phyloP scores from a whole-genome alignment of 2,113 vertebrate genomes.

The Peucedramus taeniatus region DNA sequence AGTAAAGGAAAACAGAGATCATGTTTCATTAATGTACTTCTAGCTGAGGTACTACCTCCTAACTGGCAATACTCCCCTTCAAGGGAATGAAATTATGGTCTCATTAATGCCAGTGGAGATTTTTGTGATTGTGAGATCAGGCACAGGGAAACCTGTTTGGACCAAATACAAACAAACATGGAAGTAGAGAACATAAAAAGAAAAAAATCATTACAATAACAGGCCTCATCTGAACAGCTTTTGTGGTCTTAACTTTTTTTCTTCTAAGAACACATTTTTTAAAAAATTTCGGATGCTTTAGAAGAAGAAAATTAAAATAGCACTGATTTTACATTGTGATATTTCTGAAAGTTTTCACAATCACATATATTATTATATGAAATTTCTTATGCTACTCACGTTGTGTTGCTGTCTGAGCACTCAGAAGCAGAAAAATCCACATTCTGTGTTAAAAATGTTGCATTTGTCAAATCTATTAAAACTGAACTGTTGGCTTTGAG shows the following conservation, averaged over 20 bases:
- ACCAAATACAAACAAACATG: not conserved
- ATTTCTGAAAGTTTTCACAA: not conserved
- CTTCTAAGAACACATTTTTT: not conserved
- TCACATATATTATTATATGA: not conserved
- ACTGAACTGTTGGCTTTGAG: slow-evolving; percentile 8
- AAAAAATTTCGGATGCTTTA: not conserved
- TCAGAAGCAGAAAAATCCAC: slow-evolving; percentile 41
- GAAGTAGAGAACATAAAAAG: not conserved
- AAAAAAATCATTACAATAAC: not conserved
- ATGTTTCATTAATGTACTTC: not conserved
- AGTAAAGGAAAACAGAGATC: not conserved
- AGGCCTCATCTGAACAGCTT: not conserved
- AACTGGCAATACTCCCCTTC: not conserved
- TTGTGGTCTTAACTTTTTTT: not conserved
- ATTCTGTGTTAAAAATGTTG: slow-evolving; percentile 38
- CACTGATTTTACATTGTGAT: not conserved
- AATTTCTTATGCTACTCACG: slow-evolving; percentile 52
- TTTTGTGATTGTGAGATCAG: not conserved
- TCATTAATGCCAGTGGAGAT: not conserved
- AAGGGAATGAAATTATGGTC: not conserved
- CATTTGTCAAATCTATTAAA: slow-evolving; percentile 55
- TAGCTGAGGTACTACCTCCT: not conserved
- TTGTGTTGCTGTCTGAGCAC: slow-evolving; percentile 61
- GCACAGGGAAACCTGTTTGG: not conserved
- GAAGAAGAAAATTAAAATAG: not conserved